Evolutionary conservation across 2,888 invertebrate species (phyloP).

Genomic region (Shargacucullia verbasci): DNA sequence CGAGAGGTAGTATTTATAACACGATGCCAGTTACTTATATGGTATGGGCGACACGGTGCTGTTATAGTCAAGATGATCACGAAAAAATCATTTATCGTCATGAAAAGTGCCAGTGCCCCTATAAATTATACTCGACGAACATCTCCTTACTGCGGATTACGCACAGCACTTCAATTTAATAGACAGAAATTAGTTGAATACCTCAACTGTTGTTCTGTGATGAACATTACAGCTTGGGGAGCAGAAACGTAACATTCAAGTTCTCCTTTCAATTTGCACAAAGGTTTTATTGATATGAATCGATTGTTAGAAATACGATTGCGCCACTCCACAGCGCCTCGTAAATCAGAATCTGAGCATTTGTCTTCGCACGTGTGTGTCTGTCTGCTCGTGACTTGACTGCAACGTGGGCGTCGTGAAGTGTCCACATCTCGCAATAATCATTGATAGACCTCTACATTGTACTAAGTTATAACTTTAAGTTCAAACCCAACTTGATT

Average conservation of each 20-base stretch:
- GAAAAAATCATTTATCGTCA: too few species aligned
- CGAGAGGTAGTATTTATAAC: constrained; percentile 11
- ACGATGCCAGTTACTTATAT: too few species aligned
- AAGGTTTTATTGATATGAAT: constrained; percentile 14
- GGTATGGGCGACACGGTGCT: constrained; percentile 6
- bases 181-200: neutral
- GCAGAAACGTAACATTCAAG: too few species aligned
- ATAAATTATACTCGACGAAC: too few species aligned
- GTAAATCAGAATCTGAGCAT: neutral
- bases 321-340: too few species aligned
- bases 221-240: too few species aligned
- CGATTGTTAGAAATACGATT: constrained; percentile 1
- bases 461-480: neutral
- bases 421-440: constrained; percentile 30
- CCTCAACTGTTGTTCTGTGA: too few species aligned
- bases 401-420: constrained; percentile 36
- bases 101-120: constrained; percentile 9
- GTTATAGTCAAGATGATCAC: constrained; percentile 15
- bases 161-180: constrained; percentile 4
- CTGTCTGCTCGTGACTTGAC: constrained; percentile 39
- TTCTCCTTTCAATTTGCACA: neutral
- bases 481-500: neutral
- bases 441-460: constrained; percentile 5
- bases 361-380: constrained; percentile 30
- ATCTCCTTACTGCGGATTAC: neutral